Evolutionary conservation across 2,113 vertebrate species (phyloP).

Genomic region (Tringa solitaria): DNA sequence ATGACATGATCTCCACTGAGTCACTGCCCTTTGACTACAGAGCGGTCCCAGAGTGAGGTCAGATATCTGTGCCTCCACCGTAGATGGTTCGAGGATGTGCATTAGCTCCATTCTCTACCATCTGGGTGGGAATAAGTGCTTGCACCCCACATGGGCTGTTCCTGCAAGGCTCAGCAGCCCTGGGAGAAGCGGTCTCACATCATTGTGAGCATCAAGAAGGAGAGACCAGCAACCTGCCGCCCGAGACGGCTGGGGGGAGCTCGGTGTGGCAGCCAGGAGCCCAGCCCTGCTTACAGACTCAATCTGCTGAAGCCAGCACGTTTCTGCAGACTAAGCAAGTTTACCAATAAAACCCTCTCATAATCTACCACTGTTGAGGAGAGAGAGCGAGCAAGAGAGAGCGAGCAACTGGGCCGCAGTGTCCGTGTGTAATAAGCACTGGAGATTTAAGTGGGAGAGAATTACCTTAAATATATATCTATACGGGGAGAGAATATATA

Average conservation of each 20-base stretch:
- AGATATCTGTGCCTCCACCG: not conserved
- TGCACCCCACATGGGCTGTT: not conserved
- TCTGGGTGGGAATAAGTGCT: not conserved
- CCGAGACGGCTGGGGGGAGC: not conserved
- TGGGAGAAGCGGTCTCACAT: fast-evolving
- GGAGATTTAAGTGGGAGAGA: conserved; percentile 60
- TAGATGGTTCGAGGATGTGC: not conserved
- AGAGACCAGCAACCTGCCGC: not conserved
- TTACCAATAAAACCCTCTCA: conserved; percentile 65
- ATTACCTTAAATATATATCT: conserved; percentile 63
- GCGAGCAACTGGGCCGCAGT: not conserved
- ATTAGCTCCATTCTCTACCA: not conserved
- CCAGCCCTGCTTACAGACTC: conserved; percentile 17
- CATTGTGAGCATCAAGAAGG: not conserved
- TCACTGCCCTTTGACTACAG: not conserved
- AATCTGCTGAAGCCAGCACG: conserved; percentile 44
- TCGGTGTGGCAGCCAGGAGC: not conserved
- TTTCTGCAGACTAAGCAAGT: conserved; percentile 67
- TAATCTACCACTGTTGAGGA: conserved; percentile 44
- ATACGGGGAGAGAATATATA: conserved; percentile 6
- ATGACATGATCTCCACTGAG: not conserved
- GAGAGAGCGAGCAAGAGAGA: not conserved
- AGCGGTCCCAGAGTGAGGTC: conserved; percentile 17
- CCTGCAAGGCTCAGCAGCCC: not conserved
- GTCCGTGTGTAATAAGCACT: conserved; percentile 29